Base-by-base conservation (phyloP, 1,140 invertebrate genomes). In the Tachypleus tridentatus region DNA sequence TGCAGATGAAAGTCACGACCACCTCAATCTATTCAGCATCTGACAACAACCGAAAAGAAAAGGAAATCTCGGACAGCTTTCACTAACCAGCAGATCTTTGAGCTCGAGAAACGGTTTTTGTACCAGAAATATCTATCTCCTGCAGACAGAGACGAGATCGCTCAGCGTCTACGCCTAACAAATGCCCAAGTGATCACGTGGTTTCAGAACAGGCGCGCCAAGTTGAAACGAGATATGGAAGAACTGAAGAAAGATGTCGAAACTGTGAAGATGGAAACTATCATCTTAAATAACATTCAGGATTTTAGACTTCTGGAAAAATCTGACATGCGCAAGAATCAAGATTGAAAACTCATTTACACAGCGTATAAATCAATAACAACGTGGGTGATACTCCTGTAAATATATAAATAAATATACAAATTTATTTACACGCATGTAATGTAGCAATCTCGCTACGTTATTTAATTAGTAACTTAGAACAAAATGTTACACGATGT, bases 61-160 rank as follows among this genome's bases (percentile, higher is more conserved):
- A 82, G 94, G 76, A 98, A 98, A 81, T 96, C 93, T 7, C 82
- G 95, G 73, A 98, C 95, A 7, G 94, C 95, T 1, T 98, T 98
- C 80, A 97, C 94, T 58, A 98, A 97, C 77, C 92, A 96, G 76
- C 95, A 98, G 80, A 97, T 98, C 65, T 97, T 96, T 78, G 94
- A 97, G 78, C 79, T 98, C 73, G 95, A 98, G 77, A 97, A 97
- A 74, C 81, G 93, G 62, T 98, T 98, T 79, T 83, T 96, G 5
- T 94, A 97, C 77, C 94, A 98, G 78, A 98, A 97, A 79, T 98
- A 98, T 79, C 82, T 98, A 66, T 95, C 93, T 52, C 94, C 94
- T 0, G 93, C 93, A 0, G 95, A 98, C 77, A 83, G 95, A 61
- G 95, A 98, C 77, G 93, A 97, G 75, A 96, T 98, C 65, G 94